These are phyloP conservation scores for Apis laboriosa DNA, from an alignment of 1,140 invertebrate genomes.

Conservation along the genomic window DNA sequence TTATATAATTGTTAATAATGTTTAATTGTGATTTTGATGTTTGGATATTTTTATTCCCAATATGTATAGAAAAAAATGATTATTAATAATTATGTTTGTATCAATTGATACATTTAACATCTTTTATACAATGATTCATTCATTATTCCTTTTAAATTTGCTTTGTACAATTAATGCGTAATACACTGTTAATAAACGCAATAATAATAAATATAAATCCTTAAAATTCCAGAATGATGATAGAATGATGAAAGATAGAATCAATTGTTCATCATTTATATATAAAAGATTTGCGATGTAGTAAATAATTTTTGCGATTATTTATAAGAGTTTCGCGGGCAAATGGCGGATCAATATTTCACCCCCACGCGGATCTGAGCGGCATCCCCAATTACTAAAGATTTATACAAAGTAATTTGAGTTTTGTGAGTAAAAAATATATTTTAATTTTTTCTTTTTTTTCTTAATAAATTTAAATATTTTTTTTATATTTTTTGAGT, in stretches of 20 bases:
- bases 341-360: slow-evolving; percentile 70
- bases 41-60: slow-evolving; percentile 1
- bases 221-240: too few species aligned
- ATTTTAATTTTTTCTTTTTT: background rate
- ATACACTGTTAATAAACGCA: slow-evolving; percentile 2
- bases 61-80: slow-evolving; percentile 25
- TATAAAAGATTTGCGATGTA: slow-evolving; percentile 1
- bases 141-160: slow-evolving; percentile 17
- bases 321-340: slow-evolving; percentile 54
- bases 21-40: background rate
- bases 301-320: slow-evolving; percentile 16
- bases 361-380: slow-evolving; percentile 62
- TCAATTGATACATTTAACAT: slow-evolving; percentile 53
- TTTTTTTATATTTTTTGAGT: background rate
- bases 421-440: slow-evolving; percentile 32
- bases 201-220: slow-evolving; percentile 25
- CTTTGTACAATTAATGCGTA: background rate
- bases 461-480: background rate
- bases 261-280: slow-evolving; percentile 27
- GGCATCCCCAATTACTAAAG: slow-evolving; percentile 47
- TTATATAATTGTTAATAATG: background rate
- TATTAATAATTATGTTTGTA: slow-evolving; percentile 46
- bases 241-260: background rate
- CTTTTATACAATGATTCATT: slow-evolving; percentile 60
- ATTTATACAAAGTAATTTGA: slow-evolving; percentile 41